Evolutionary conservation across 2,113 vertebrate genomes (phyloP).

Genomic region (Puffinus mauretanicus): DNA sequence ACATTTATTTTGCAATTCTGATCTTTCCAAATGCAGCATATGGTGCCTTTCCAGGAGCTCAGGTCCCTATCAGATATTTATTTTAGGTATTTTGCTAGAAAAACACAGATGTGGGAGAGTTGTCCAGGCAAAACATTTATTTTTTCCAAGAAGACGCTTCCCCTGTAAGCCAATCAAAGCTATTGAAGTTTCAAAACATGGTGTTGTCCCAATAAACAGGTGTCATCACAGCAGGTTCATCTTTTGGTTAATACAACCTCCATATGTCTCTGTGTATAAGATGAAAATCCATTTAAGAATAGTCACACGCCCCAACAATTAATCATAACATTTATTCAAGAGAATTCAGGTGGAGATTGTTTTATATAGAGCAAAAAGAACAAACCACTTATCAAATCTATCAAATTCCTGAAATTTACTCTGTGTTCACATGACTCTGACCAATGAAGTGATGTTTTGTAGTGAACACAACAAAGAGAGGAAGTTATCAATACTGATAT

Average conservation of each 20-base stretch:
- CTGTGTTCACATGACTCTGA: background rate
- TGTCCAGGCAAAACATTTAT: background rate
- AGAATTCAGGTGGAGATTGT: background rate
- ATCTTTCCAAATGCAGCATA: background rate
- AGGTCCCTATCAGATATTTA: background rate
- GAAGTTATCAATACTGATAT: background rate
- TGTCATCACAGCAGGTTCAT: background rate
- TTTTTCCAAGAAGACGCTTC: background rate
- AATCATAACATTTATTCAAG: background rate
- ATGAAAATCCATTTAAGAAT: background rate
- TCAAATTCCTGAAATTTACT: background rate
- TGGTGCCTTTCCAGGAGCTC: constrained; percentile 3
- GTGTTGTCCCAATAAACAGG: background rate
- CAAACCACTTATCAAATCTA: background rate
- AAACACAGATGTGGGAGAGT: constrained; percentile 8
- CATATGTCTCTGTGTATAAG: background rate
- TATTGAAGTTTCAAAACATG: background rate
- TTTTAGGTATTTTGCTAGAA: constrained; percentile 38
- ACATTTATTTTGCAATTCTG: constrained; percentile 3
- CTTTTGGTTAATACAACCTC: background rate
- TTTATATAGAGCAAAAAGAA: background rate
- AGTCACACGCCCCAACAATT: background rate
- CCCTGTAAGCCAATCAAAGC: background rate
- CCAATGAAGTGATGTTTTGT: background rate
- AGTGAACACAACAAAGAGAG: background rate